A percentile compares a stretch with the other conserved stretches of the same genome.
phyloP scores from a whole-genome alignment of 2,797 vertebrate species.

The Chloroceryle amazona region DNA sequence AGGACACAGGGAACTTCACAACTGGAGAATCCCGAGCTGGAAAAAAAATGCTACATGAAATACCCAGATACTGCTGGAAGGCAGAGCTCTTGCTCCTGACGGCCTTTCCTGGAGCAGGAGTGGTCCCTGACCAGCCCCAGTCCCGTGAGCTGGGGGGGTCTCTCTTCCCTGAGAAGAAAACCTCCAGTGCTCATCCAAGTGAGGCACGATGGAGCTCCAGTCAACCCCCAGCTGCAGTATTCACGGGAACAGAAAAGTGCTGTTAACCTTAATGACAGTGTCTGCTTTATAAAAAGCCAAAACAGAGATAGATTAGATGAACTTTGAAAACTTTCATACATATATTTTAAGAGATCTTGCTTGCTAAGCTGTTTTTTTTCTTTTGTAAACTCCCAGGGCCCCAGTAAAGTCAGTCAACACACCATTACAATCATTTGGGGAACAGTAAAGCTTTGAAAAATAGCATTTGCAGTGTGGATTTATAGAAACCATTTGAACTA shows the following conservation, averaged over 20 bases:
- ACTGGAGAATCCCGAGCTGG: not conserved
- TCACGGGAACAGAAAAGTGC: not conserved
- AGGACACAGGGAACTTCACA: not conserved
- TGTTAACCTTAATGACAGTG: not conserved
- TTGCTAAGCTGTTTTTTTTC: constrained; percentile 45
- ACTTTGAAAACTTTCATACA: not conserved
- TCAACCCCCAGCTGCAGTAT: not conserved
- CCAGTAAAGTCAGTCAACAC: constrained; percentile 67
- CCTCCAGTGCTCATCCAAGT: fast-evolving
- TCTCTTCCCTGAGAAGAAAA: too few relatives aligned
- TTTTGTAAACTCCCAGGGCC: constrained; percentile 43
- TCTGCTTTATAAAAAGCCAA: constrained; percentile 32
- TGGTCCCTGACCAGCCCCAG: not conserved
- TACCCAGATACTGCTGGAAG: not conserved
- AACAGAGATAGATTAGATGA: not conserved
- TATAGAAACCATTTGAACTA: constrained; percentile 69
- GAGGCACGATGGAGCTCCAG: fast-evolving
- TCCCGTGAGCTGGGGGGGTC: fast-evolving
- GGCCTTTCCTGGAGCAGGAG: fast-evolving
- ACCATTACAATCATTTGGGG: constrained; percentile 62
- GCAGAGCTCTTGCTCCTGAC: fast-evolving
- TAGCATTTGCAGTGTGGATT: constrained; percentile 47
- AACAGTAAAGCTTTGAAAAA: constrained; percentile 77
- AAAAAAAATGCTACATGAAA: not conserved
- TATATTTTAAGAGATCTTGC: constrained; percentile 43